Base-by-base conservation (phyloP, 2,113 vertebrate species). In the Cervus canadensis region DNA sequence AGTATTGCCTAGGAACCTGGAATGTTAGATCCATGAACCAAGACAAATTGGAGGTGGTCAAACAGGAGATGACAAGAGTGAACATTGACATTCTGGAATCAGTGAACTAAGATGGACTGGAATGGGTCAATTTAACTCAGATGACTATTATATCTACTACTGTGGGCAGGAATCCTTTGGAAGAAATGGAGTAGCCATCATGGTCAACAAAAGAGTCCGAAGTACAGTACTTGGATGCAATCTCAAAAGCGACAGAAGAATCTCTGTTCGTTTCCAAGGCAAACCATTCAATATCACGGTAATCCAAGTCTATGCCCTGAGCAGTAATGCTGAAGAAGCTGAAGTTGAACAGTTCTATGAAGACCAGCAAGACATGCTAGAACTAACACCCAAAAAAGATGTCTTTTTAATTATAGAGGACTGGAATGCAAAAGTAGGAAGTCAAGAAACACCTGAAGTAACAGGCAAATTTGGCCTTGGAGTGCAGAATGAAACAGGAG, bases 281-380 rank as follows among this genome's bases (percentile, higher is more conserved):
- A 64, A 64, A 64, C 0, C 3, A 64, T 28, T 60, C 12, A 60
- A 7, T 8, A 64, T 33, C 15, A 64, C 0, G 1, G 60, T 16
- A 64, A 33, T 64, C 60, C 14, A 64, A 64, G 60, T 33, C 60
- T 64, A 64, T 64, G 60, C 6, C 30, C 60, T 30, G 7, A 64
- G 3, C 60, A 64, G 30, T 33, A 64, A 64, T 0, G 7, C 6
- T 64, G 60, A 64, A 62, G 30, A 62, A 64, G 14, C 60, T 64
- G 60, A 64, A 33, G 30, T 64, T 64, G 30, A 64, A 64, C 60
- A 7, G 14, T 64, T 33, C 60, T 8, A 64, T 64, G 30, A 64
- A 64, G 60, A 64, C 30, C 15, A 33, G 16, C 14, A 64, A 64
- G 14, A 64, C 14, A 15, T 64, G 7, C 60, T 33, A 64, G 60